Base-by-base conservation (phyloP, 2,113 vertebrate species). In the Spermophilus dauricus region DNA sequence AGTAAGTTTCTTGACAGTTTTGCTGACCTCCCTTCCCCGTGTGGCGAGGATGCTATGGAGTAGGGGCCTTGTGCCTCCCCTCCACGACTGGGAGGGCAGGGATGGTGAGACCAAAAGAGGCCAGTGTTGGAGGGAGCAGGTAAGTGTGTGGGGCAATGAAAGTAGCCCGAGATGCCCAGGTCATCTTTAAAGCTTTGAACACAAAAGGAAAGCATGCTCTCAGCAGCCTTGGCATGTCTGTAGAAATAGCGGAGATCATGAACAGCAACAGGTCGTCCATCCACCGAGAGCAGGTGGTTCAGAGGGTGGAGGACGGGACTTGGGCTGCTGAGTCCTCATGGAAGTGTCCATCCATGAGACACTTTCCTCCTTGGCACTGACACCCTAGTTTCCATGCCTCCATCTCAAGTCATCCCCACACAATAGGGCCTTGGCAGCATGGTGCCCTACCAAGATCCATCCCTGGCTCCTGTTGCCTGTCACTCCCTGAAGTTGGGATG, bases 261-360 rank as follows among this genome's bases (percentile, higher is more conserved):
- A 78, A 42, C 45, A 45, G 45, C 32, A 58, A 18, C 18, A 30
- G 30, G n/a, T 34, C 39, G 13, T 56, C 53, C 34, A 30, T 42
- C 58, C 42, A 32, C 12, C 4, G 17, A 56, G 13, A 92, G 53
- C 63, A 53, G 61, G 39, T 37, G 34, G 34, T 34, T 81, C 28
- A 7, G 24, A 0, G 0, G 20, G 37, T 4, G 5, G 20, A 32
- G 7, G 8, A 2, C 2, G 0, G 20, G 51, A 24, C 30, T 20
- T 24, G 89, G 30, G 20, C 11, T 20, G 39, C 32, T 28, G 20
- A 18, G 22, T 26, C 53, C 63, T 30, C 0, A 8, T 3, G 37
- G 34, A 82, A 63, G 34, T 30, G 24, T 65, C 48, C 48, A 0
- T 34, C 39, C 20, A 4, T 0, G 0, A 24, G 24, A 11, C 11